Evolutionary conservation across 1,140 invertebrate species (phyloP).

Genomic region (Danaus melanippus): DNA sequence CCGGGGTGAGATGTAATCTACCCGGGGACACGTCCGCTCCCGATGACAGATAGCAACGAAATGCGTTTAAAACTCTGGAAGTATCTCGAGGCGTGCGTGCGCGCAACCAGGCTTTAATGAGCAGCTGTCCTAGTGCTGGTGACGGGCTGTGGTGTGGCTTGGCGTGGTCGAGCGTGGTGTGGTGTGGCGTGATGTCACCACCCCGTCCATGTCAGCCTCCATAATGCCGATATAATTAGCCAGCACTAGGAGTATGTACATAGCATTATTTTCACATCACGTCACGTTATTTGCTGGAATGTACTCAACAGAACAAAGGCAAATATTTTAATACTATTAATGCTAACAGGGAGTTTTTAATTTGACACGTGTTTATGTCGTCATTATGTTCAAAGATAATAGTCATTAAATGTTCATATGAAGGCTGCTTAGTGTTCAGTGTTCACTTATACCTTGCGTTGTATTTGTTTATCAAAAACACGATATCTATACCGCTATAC

Average conservation of each 20-base stretch:
- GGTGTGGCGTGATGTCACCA: constrained; percentile 32
- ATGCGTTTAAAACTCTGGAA: constrained; percentile 45
- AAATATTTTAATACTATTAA: no score
- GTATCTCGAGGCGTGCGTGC: constrained; percentile 37
- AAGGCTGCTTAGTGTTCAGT: no score
- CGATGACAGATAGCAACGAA: constrained; percentile 61
- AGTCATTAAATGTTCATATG: constrained; percentile 1
- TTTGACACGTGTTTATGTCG: constrained; percentile 10
- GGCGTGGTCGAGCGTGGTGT: no score
- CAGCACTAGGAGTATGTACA: constrained; percentile 12
- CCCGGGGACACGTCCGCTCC: constrained; percentile 38
- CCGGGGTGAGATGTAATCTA: constrained; percentile 57
- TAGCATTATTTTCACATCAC: no score
- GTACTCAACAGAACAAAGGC: neutral
- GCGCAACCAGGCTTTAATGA: constrained; percentile 48
- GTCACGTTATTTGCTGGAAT: constrained; percentile 6
- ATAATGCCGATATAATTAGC: constrained; percentile 39
- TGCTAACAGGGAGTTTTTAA: no score
- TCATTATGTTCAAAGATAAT: constrained; percentile 2
- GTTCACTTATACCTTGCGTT: no score
- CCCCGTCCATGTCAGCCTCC: no score
- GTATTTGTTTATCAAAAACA: constrained; percentile 4
- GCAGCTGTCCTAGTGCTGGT: constrained; percentile 48
- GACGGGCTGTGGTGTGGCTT: constrained; percentile 40
- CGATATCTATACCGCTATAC: no score